Conservation (phyloP, 2,797 vertebrate genomes). For the Muraenolepis orangiensis region DNA sequence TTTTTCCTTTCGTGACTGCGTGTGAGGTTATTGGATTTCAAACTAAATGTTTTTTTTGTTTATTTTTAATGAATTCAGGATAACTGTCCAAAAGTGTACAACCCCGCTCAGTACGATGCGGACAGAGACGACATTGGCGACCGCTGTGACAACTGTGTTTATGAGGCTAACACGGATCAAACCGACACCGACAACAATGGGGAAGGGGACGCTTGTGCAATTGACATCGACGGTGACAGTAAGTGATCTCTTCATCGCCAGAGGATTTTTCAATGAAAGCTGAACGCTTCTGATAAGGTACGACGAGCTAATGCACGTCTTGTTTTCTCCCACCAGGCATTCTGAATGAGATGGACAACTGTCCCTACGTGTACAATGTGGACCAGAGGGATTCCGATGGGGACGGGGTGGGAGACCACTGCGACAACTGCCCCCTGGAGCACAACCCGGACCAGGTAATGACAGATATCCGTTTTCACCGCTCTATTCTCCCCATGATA, state of each 20-base stretch:
- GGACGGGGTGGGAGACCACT: conserved; percentile 97
- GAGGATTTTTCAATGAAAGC: not conserved
- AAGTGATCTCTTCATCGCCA: conserved; percentile 40
- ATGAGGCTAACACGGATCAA: conserved; percentile 94
- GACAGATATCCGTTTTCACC: conserved; percentile 3
- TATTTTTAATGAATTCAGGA: conserved; percentile 77
- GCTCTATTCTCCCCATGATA: conserved; percentile 11
- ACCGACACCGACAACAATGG: conserved; percentile 94
- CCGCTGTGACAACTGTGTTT: conserved; percentile 94
- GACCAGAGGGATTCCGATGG: conserved; percentile 94
- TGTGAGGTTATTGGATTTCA: conserved; percentile 29
- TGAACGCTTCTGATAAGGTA: not conserved
- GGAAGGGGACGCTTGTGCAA: conserved; percentile 94
- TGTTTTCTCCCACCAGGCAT: conserved; percentile 75
- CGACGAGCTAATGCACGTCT: conserved; percentile 19
- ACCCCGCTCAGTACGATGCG: conserved; percentile 93
- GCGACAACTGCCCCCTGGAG: conserved; percentile 96
- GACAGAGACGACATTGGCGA: conserved; percentile 96
- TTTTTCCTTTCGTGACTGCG: conserved; percentile 11
- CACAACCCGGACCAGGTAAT: conserved; percentile 97
- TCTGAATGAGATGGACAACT: conserved; percentile 94
- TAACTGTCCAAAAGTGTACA: conserved; percentile 94
- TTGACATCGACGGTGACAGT: conserved; percentile 99
- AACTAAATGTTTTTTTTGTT: conserved; percentile 25
- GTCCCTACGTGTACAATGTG: conserved; percentile 95